Conservation (phyloP, 2,888 invertebrate species). For the Amorpha juglandis region DNA sequence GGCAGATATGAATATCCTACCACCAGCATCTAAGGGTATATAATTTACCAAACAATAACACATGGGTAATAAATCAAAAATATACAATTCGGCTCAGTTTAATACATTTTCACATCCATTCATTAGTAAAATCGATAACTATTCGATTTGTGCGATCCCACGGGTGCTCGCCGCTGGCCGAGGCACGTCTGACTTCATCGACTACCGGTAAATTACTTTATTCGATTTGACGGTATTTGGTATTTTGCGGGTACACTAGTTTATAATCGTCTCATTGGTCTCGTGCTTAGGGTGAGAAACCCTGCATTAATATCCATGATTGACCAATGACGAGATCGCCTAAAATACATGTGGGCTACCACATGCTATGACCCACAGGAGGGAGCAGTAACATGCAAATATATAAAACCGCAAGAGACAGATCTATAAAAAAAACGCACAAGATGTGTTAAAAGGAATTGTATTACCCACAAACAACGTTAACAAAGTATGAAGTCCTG, state of each 20-base stretch:
- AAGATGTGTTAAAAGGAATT: too few relatives aligned
- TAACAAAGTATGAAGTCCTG: background rate
- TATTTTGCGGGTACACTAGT: background rate
- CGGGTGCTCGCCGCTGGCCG: background rate
- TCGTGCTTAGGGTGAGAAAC: background rate
- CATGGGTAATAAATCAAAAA: background rate
- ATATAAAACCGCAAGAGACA: too few relatives aligned
- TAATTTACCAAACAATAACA: too few relatives aligned
- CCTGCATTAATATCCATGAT: too few relatives aligned
- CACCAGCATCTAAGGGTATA: too few relatives aligned
- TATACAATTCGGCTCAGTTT: background rate
- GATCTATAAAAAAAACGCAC: too few relatives aligned
- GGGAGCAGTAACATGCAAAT: too few relatives aligned
- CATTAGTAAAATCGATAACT: constrained; percentile 20
- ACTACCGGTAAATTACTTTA: constrained; percentile 1
- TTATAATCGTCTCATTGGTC: too few relatives aligned
- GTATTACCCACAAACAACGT: background rate
- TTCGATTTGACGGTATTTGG: constrained; percentile 2
- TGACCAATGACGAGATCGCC: too few relatives aligned
- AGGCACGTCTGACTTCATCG: background rate
- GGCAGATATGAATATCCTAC: too few relatives aligned
- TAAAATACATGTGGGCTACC: too few relatives aligned
- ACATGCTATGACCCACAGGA: too few relatives aligned
- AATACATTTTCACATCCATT: constrained; percentile 16
- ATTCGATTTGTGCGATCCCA: constrained; percentile 5